phyloP scores from a whole-genome alignment of 2,888 invertebrate genomes.

The Omphaloscelis lunosa region DNA sequence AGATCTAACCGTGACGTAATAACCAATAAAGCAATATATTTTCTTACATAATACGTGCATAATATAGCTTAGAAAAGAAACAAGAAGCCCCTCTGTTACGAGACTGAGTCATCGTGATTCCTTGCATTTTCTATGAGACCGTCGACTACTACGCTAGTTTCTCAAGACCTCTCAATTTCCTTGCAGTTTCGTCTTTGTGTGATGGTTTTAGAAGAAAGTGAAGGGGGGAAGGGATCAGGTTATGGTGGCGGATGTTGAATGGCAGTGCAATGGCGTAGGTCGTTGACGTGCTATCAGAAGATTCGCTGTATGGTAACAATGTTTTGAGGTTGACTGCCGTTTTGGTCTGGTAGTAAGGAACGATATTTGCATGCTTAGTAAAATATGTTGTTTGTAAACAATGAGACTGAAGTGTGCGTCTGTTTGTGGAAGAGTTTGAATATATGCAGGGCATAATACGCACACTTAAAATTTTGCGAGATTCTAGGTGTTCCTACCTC shows the following conservation, averaged over 20 bases:
- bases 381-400: conserved; percentile 41
- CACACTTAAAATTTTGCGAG: background rate
- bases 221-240: conserved; percentile 54
- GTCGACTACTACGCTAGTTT: conserved; percentile 43
- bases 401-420: background rate
- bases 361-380: conserved; percentile 15
- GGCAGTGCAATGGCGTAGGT: conserved; percentile 71
- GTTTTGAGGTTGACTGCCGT: conserved; percentile 38
- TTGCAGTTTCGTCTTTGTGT: conserved; percentile 44
- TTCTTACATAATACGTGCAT: conserved; percentile 49
- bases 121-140: conserved; percentile 70
- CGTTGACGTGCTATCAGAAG: conserved; percentile 70
- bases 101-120: conserved; percentile 59
- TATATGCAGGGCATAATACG: background rate
- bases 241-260: conserved; percentile 65
- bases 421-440: background rate
- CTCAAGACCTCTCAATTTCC: conserved; percentile 39
- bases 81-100: conserved; percentile 40
- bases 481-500: background rate
- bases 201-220: conserved; percentile 9
- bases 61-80: conserved; percentile 49
- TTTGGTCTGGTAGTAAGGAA: conserved; percentile 19
- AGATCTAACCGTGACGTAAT: conserved; percentile 45
- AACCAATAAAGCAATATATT: conserved; percentile 36
- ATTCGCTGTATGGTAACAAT: conserved; percentile 47